Percentiles rank a stretch among this genome's conserved stretches.
Conservation (phyloP, 2,797 vertebrate genomes). For the Darevskia nairensis region DNA sequence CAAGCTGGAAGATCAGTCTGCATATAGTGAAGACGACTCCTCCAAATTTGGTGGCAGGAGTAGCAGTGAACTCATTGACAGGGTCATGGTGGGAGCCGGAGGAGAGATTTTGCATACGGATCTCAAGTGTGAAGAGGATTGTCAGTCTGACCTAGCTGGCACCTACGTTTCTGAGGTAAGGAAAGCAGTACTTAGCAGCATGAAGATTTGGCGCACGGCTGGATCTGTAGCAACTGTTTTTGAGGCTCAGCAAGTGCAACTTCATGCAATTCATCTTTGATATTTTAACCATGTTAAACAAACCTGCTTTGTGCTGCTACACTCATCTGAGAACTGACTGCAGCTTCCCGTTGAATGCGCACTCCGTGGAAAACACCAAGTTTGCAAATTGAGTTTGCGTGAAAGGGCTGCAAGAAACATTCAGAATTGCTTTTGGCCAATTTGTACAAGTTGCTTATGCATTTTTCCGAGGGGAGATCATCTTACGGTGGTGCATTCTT, state of each 20-base stretch:
- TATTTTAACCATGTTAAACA: neutral
- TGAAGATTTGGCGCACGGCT: neutral
- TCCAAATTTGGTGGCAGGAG: conserved; percentile 79
- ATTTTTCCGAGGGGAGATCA: neutral
- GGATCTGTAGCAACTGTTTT: neutral
- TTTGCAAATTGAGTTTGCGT: too few species aligned
- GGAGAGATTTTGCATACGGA: conserved; percentile 69
- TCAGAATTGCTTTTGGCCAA: neutral
- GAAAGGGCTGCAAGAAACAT: neutral
- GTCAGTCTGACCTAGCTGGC: conserved; percentile 79
- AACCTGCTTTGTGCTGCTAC: neutral
- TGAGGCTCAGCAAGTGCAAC: neutral
- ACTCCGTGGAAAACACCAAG: neutral
- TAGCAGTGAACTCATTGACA: conserved; percentile 76
- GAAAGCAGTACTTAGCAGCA: neutral
- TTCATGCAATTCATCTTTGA: neutral
- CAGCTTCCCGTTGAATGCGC: neutral
- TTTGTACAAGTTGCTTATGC: neutral
- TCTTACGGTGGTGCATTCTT: neutral
- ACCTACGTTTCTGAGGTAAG: conserved; percentile 85
- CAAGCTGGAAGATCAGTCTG: conserved; percentile 74
- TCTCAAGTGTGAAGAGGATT: conserved; percentile 77
- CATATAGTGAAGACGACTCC: conserved; percentile 69
- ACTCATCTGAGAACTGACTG: neutral
- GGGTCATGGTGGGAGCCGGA: conserved; percentile 78